Percentiles rank a stretch among this genome's conserved stretches.
Evolutionary conservation across 2,888 invertebrate species (phyloP).

Genomic region (Chrysomela aeneicollis): DNA sequence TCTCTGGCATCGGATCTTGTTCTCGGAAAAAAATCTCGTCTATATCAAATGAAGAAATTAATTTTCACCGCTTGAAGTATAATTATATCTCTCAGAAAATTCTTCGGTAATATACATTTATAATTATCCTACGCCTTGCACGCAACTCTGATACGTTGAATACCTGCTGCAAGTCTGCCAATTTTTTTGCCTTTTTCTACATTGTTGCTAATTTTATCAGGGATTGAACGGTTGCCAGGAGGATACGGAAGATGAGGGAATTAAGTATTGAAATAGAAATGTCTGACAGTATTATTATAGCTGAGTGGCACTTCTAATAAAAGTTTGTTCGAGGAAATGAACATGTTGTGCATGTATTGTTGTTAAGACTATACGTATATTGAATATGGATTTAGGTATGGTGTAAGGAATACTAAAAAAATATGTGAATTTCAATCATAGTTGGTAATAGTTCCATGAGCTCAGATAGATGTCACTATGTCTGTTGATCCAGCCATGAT

Average conservation of each 20-base stretch:
- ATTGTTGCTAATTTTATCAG: conserved; percentile 29
- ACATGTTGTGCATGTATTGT: not conserved
- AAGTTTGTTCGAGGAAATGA: too few species aligned
- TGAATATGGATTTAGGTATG: too few species aligned
- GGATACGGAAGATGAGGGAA: conserved; percentile 26
- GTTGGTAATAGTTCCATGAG: too few species aligned
- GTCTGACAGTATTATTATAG: conserved; percentile 22
- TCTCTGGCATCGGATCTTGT: not conserved
- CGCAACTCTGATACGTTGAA: conserved; percentile 1
- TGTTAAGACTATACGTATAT: too few species aligned
- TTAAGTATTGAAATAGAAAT: conserved; percentile 10
- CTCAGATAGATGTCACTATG: too few species aligned
- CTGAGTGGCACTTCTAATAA: not conserved
- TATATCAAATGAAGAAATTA: conserved; percentile 16
- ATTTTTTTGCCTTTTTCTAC: conserved; percentile 20
- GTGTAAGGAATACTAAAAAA: too few species aligned
- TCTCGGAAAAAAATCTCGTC: conserved; percentile 8
- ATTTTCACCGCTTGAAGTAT: conserved; percentile 14
- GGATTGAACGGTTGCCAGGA: conserved; percentile 26
- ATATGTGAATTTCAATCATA: too few species aligned
- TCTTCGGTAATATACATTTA: conserved; percentile 10
- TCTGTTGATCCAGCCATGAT: too few species aligned
- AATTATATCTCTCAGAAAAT: conserved; percentile 10
- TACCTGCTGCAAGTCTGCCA: not conserved
- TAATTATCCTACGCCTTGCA: conserved; percentile 9